phyloP scores from a whole-genome alignment of 2,113 vertebrate species.

The Silurus meridionalis region DNA sequence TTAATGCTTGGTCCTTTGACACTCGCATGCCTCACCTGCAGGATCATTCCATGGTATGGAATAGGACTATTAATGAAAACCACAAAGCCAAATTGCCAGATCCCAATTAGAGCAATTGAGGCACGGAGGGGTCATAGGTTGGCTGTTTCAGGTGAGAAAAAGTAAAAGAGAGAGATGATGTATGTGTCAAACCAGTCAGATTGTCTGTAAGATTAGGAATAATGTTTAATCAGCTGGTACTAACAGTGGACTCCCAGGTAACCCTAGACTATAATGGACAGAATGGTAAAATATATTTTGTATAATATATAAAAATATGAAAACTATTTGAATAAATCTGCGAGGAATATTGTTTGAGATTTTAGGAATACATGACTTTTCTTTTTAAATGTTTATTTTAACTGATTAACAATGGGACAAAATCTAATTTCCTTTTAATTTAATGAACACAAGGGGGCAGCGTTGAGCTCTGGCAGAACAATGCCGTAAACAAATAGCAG shows the following conservation, averaged over 20 bases:
- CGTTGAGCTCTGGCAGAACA: background rate
- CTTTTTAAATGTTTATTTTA: too few species aligned
- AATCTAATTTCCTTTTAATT: background rate
- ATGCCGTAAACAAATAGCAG: too few species aligned
- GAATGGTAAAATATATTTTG: background rate
- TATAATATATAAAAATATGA: background rate
- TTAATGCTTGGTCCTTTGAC: background rate
- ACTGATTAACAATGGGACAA: background rate
- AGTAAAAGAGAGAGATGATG: background rate
- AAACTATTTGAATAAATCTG: background rate
- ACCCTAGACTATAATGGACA: background rate
- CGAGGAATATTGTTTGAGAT: background rate
- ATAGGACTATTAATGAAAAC: background rate
- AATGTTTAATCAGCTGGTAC: constrained; percentile 39
- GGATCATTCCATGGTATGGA: background rate
- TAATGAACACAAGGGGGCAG: constrained; percentile 23
- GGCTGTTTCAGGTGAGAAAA: background rate
- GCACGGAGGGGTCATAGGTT: too few species aligned
- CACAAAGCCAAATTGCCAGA: background rate
- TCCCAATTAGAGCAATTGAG: background rate
- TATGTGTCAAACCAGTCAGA: constrained; percentile 23
- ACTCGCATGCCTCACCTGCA: background rate
- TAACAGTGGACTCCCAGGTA: background rate
- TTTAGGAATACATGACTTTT: background rate
- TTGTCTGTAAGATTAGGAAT: constrained; percentile 28